Conservation (phyloP, 2,113 vertebrate genomes). For the Sminthopsis crassicaudata region DNA sequence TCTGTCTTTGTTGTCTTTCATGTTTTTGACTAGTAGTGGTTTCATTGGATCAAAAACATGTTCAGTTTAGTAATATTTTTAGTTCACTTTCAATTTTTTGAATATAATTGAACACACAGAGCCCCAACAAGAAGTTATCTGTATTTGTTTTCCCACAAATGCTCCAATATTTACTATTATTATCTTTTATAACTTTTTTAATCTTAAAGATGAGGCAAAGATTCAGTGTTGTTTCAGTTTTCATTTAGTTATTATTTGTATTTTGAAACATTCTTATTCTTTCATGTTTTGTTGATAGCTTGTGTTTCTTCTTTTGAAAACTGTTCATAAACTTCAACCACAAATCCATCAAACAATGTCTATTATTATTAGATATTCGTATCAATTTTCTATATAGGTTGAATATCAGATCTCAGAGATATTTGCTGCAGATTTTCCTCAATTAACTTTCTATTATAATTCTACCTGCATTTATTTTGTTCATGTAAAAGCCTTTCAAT, state of each 20-base stretch:
- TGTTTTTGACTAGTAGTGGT: not conserved
- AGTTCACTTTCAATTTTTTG: not conserved
- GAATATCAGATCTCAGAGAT: not conserved
- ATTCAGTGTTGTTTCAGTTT: not conserved
- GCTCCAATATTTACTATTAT: not conserved
- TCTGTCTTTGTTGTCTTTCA: not conserved
- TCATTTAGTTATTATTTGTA: not conserved
- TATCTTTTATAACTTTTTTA: not conserved
- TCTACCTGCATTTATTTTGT: not conserved
- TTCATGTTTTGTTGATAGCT: not conserved
- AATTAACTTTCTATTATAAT: not conserved
- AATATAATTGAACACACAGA: not conserved
- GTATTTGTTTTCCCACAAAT: not conserved
- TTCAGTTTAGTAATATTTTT: not conserved
- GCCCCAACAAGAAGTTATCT: not conserved
- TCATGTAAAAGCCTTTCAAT: not conserved
- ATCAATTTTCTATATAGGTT: not conserved
- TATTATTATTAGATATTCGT: not conserved
- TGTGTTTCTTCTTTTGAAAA: not conserved
- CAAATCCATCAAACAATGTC: not conserved
- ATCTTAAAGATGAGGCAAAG: not conserved
- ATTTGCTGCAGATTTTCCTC: not conserved
- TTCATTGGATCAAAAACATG: not conserved
- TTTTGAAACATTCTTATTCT: not conserved
- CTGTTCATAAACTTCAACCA: not conserved